phyloP scores from a whole-genome alignment of 2,888 invertebrate species.

The Spilarctia lutea region DNA sequence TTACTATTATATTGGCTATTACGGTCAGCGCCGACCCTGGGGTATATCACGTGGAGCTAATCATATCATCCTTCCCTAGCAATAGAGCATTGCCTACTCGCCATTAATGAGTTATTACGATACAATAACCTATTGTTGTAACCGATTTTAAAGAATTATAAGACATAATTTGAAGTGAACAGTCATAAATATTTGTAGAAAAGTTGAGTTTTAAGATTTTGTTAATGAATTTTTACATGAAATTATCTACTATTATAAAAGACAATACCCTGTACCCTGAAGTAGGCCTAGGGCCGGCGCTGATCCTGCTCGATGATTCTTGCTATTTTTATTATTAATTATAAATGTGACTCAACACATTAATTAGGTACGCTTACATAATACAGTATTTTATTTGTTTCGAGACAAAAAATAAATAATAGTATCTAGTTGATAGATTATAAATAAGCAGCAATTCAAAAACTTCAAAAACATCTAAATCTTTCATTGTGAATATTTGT shows the following conservation, averaged over 20 bases:
- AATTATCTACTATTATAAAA: background rate
- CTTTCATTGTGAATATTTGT: background rate
- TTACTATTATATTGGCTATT: background rate
- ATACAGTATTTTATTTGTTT: background rate
- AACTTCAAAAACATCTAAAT: background rate
- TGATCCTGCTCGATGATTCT: background rate
- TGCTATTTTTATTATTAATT: constrained; percentile 1
- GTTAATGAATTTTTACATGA: background rate
- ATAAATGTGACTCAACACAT: background rate
- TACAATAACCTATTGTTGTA: background rate
- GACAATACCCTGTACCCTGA: background rate
- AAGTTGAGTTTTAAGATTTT: background rate
- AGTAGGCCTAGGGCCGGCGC: background rate
- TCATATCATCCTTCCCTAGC: background rate
- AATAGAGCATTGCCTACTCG: background rate
- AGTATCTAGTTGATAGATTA: background rate
- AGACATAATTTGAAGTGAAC: background rate
- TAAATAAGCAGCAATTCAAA: background rate
- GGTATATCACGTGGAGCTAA: background rate
- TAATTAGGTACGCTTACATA: constrained; percentile 12
- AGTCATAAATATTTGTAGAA: background rate
- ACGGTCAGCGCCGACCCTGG: background rate
- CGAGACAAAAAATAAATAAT: background rate
- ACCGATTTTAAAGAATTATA: background rate
- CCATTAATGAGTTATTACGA: background rate